Evolutionary conservation across 2,797 vertebrate genomes (phyloP).

Genomic region (Acanthornis magna): DNA sequence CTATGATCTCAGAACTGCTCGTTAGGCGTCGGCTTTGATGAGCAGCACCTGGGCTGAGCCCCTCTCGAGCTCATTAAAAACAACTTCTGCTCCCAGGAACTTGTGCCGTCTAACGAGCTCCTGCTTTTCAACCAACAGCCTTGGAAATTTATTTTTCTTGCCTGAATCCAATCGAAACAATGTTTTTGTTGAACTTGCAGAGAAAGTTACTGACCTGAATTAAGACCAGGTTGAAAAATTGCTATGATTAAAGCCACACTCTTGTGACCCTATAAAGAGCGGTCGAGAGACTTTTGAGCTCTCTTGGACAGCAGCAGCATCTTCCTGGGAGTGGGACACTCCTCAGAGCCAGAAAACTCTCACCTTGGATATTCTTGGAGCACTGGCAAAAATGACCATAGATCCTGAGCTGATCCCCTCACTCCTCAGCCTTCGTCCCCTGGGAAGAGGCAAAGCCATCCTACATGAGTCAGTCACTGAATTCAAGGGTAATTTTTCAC

Average conservation of each 20-base stretch:
- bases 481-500: not conserved
- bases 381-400: not conserved
- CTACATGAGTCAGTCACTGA: not conserved
- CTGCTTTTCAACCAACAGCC: not conserved
- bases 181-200: not conserved
- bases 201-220: not conserved
- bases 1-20: not conserved
- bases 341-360: not conserved
- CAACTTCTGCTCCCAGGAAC: not conserved
- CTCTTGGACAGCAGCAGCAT: not conserved
- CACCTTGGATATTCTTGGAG: not conserved
- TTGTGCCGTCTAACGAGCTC: not conserved
- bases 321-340: not conserved
- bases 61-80: not conserved
- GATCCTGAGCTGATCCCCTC: not conserved
- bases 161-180: not conserved
- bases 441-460: not conserved
- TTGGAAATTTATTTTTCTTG: not conserved
- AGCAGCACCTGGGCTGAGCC: not conserved
- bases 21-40: not conserved
- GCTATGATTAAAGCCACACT: not conserved
- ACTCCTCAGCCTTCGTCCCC: not conserved
- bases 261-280: not conserved
- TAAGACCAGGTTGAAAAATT: not conserved
- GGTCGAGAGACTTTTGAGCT: not conserved